Base-by-base conservation (phyloP, 2,888 invertebrate genomes). In the Agrotis ipsilon region DNA sequence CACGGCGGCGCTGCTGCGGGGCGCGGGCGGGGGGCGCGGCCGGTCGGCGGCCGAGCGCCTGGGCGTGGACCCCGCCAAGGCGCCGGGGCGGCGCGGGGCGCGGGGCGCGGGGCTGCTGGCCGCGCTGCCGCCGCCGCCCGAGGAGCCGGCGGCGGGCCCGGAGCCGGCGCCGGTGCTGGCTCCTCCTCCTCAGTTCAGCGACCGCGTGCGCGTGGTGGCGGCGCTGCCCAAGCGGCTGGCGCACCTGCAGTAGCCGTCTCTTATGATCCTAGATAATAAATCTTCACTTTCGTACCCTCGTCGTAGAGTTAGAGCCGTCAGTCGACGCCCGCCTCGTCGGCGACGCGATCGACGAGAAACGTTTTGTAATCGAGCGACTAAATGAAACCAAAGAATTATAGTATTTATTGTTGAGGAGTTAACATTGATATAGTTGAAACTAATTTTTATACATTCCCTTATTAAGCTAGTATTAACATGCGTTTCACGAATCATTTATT, bases 161-260 rank as follows among this genome's bases (percentile, higher is more conserved):
- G 77, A 77, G 72, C 83, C n/a, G 7, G 88, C 88, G 69, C 92
- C 98, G 19, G 96, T 98, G 79, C 96, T 98, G 75, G 98, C 98
- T 32, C 98, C 98, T 51, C 99, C 98, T 49, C 98, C 98, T 51
- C 98, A 99, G 94, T 99, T 99, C 95, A 98, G 98, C 93, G 98
- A 98, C 94, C 97, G 97, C 86, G 98, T 98, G 68, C 97, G 98
- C 84, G 98, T 98, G 82, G 98, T 98, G 66, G 98, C 98, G 70
- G 97, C 98, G 75, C 97, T 98, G 90, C 98, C 98, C 82, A 98
- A 98, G 94, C 97, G 95, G 64, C 92, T 95, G 57, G 96, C 97
- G 73, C 95, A 96, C 74, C 89, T 96, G 78, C 96, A 96, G 86
- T 94, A 78, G 69, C 57, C 1, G 32, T 24, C 32, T 69, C 78